Evolutionary conservation across 2,888 invertebrate genomes (phyloP).

Genomic region (Neelides folsomi): DNA sequence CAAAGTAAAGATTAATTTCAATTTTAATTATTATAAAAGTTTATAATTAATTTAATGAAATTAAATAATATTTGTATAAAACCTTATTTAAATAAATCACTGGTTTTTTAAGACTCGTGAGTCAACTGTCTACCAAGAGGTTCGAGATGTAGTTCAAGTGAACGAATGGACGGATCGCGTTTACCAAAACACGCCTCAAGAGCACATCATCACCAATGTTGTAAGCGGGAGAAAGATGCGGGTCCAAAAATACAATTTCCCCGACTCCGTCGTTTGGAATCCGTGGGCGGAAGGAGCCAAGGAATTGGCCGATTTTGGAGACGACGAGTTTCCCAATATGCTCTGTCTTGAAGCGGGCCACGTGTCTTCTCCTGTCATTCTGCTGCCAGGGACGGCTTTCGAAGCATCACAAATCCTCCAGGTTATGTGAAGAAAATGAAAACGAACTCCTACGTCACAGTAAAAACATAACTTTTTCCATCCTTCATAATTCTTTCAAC

Average conservation of each 20-base stretch:
- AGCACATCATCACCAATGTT: conserved; percentile 83
- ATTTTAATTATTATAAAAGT: too few species aligned
- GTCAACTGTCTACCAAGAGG: conserved; percentile 74
- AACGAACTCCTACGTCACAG: too few species aligned
- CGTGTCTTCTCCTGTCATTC: conserved; percentile 71
- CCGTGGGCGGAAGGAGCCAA: conserved; percentile 89
- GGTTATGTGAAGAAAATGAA: conserved; percentile 42
- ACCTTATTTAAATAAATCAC: conserved; percentile 4
- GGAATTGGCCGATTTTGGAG: conserved; percentile 87
- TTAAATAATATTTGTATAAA: background rate
- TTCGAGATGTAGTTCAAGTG: conserved; percentile 75
- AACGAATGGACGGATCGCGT: conserved; percentile 86
- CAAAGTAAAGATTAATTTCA: conserved; percentile 46
- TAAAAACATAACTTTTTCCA: conserved; percentile 8
- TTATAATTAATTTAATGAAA: too few species aligned
- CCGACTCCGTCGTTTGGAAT: conserved; percentile 82
- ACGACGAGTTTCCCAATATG: conserved; percentile 93
- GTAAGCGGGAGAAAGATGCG: conserved; percentile 83
- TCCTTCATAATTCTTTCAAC: conserved; percentile 5
- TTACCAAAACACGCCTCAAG: conserved; percentile 55
- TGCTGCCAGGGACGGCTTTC: conserved; percentile 79
- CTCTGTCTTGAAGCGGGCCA: conserved; percentile 89
- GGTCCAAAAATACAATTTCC: conserved; percentile 86
- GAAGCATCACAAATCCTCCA: conserved; percentile 82
- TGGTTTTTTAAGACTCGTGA: conserved; percentile 59